These are phyloP conservation scores for Spialia ferax DNA, from an alignment of 2,888 invertebrate species.

Conservation along the genomic window DNA sequence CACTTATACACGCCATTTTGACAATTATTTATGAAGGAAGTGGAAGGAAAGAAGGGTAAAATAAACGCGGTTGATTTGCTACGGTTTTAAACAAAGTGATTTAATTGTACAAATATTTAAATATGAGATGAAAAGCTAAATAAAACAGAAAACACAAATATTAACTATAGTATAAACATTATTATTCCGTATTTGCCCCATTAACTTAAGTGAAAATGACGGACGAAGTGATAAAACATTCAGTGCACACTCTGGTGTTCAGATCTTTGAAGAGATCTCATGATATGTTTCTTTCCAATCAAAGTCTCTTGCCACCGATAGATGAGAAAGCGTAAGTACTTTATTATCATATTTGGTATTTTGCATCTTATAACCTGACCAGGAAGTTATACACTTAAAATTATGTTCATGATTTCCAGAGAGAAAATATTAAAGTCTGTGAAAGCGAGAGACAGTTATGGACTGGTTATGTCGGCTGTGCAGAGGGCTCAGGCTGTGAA, in stretches of 20 bases:
- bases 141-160: background rate
- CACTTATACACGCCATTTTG: no score
- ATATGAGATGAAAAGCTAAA: background rate
- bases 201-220: constrained; percentile 70
- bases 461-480: constrained; percentile 93
- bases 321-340: constrained; percentile 93
- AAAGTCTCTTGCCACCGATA: constrained; percentile 93
- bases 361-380: no score
- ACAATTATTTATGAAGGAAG: no score
- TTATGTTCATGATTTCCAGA: constrained; percentile 73
- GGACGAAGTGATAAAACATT: constrained; percentile 97
- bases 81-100: background rate
- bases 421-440: constrained; percentile 90
- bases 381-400: no score
- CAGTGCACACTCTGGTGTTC: constrained; percentile 98
- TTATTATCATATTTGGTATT: background rate
- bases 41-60: no score
- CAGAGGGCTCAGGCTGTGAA: constrained; percentile 88
- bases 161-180: background rate
- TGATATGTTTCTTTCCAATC: constrained; percentile 98
- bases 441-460: constrained; percentile 95
- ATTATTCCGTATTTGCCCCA: background rate
- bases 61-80: no score
- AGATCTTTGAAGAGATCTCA: constrained; percentile 98
- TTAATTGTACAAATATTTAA: background rate